Conservation (phyloP, 2,888 invertebrate species). For the Agrochola litura region DNA sequence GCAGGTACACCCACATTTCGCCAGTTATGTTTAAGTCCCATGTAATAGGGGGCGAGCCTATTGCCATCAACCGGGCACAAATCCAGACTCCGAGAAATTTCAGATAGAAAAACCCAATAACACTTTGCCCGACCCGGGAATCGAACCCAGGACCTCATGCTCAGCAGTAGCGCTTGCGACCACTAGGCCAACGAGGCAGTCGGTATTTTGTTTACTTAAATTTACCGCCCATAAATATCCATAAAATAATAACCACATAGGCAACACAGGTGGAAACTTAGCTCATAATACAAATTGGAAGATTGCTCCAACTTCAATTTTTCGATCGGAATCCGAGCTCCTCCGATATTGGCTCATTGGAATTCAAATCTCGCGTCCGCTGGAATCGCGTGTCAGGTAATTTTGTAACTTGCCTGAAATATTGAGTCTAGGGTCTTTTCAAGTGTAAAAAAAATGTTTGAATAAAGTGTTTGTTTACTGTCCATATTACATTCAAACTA, state of each 20-base stretch:
- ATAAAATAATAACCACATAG: neutral
- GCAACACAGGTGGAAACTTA: slow-evolving; percentile 28
- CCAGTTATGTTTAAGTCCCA: no score
- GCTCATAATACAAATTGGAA: slow-evolving; percentile 45
- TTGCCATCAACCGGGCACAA: no score
- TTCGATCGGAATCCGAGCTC: slow-evolving; percentile 21
- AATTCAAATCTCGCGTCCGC: slow-evolving; percentile 64
- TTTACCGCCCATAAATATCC: neutral
- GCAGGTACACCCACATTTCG: no score
- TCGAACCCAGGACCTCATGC: no score
- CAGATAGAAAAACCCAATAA: no score
- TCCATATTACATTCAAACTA: neutral
- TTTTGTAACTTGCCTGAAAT: slow-evolving; percentile 61
- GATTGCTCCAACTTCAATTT: slow-evolving; percentile 33
- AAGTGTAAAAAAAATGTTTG: slow-evolving; percentile 16
- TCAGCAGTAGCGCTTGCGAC: no score
- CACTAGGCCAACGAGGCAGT: no score
- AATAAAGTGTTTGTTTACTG: neutral
- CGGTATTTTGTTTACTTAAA: no score
- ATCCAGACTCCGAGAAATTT: no score
- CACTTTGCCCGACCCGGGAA: no score
- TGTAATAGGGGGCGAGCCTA: no score
- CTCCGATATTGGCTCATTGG: slow-evolving; percentile 61
- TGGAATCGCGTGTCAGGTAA: slow-evolving; percentile 66
- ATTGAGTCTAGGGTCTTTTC: slow-evolving; percentile 30